Conservation (phyloP, 2,797 vertebrate species). For the Acridotheres tristis region DNA sequence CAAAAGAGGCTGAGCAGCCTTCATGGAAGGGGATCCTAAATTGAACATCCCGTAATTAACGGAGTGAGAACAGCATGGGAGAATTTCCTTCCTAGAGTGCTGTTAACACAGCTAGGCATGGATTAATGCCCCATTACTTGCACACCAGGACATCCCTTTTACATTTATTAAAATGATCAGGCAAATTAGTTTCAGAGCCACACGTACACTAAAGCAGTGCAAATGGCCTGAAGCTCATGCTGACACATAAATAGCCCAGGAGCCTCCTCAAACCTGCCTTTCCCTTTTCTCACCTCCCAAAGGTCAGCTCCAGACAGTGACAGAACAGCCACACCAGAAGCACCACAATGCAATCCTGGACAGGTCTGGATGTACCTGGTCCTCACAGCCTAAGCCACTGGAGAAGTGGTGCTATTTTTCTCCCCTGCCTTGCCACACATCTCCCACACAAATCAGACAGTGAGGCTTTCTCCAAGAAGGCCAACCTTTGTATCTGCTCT, state of each 20-base stretch:
- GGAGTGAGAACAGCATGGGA: not conserved
- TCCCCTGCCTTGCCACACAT: not conserved
- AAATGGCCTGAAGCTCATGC: accelerated
- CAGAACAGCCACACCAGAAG: not conserved
- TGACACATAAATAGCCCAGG: not conserved
- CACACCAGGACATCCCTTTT: conserved; percentile 2
- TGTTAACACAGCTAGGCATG: conserved; percentile 43
- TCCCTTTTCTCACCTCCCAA: not conserved
- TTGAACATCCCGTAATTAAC: not conserved
- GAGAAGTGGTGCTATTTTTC: not conserved
- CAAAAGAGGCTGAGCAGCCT: not conserved
- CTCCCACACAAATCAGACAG: not conserved
- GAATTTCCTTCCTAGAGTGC: conserved; percentile 23
- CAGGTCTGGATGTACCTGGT: not conserved
- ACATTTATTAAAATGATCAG: conserved; percentile 43
- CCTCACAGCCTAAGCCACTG: not conserved
- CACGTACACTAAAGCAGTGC: accelerated
- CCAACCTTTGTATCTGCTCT: not conserved
- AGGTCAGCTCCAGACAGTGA: not conserved
- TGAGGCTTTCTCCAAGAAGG: not conserved
- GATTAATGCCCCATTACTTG: conserved; percentile 54
- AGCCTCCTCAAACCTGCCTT: not conserved
- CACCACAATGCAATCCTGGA: not conserved
- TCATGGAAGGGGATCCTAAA: not conserved
- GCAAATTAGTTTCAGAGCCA: conserved; percentile 21